Percentiles rank a stretch among this genome's conserved stretches.
Evolutionary conservation across 2,113 vertebrate genomes (phyloP).

Genomic region (Rhea pennata): DNA sequence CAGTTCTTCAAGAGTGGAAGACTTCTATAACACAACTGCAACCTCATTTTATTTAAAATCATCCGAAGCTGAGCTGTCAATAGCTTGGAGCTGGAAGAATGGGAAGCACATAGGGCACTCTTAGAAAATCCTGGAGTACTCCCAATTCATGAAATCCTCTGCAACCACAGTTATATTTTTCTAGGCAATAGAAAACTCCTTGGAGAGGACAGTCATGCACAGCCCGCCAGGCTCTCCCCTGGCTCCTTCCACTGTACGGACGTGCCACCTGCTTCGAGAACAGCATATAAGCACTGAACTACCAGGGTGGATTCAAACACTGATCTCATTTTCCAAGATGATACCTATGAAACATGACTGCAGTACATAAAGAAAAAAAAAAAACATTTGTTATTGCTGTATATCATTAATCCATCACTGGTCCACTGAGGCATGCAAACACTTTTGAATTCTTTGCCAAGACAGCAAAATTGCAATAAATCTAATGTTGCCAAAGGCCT

Average conservation of each 20-base stretch:
- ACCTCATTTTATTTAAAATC: not conserved
- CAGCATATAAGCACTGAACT: not conserved
- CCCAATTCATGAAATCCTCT: not conserved
- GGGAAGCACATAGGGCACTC: not conserved
- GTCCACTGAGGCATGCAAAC: slow-evolving; percentile 10
- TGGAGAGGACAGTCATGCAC: not conserved
- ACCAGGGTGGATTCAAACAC: not conserved
- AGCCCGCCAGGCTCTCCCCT: not conserved
- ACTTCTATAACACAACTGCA: not conserved
- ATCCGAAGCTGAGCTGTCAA: not conserved
- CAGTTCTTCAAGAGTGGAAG: not conserved
- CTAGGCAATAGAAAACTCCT: not conserved
- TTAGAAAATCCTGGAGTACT: not conserved
- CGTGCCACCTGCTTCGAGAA: not conserved
- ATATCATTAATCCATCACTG: slow-evolving; percentile 13
- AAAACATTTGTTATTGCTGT: not conserved
- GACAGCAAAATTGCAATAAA: slow-evolving; percentile 36
- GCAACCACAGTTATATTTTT: not conserved
- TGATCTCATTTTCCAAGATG: not conserved
- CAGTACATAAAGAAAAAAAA: not conserved
- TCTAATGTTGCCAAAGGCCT: not conserved
- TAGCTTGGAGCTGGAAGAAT: not conserved
- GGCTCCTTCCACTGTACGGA: not conserved
- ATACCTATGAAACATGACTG: not conserved
- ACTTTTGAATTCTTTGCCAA: slow-evolving; percentile 25